A percentile compares a stretch with the other conserved stretches of the same genome.
Evolutionary conservation across 2,113 vertebrate species (phyloP).

Genomic region (Erythrocercus mccallii): DNA sequence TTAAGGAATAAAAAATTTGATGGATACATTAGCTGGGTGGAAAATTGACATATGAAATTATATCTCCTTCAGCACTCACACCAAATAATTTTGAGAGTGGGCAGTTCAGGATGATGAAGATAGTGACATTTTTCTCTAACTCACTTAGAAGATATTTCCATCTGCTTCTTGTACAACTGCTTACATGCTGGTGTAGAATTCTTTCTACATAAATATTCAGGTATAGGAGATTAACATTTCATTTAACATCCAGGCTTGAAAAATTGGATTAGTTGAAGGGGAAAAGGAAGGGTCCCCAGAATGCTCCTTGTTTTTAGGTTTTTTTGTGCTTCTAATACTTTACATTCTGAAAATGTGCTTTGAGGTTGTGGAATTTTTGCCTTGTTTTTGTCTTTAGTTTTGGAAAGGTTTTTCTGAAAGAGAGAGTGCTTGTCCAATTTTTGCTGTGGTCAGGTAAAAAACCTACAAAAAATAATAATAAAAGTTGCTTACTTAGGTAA

Average conservation of each 20-base stretch:
- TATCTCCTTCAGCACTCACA: not conserved
- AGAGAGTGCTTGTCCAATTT: not conserved
- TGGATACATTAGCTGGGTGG: constrained; percentile 1
- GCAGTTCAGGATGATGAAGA: constrained; percentile 1
- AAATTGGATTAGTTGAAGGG: not conserved
- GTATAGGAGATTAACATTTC: not conserved
- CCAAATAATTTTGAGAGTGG: constrained; percentile 22
- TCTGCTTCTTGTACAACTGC: not conserved
- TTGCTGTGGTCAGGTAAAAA: not conserved
- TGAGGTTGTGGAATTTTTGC: not conserved
- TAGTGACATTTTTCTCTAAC: not conserved
- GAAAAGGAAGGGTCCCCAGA: not conserved
- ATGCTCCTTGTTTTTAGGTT: not conserved
- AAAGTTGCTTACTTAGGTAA: not conserved
- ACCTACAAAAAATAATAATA: not conserved
- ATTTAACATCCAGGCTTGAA: not conserved
- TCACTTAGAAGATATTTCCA: not conserved
- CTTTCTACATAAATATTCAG: not conserved
- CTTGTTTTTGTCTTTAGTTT: not conserved
- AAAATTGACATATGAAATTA: constrained; percentile 16
- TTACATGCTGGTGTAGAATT: not conserved
- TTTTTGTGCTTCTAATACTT: not conserved
- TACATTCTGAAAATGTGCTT: not conserved
- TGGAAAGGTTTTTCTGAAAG: not conserved
- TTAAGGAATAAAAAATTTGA: not conserved